Conservation (phyloP, 1,140 invertebrate genomes). For the Panagrolaimus sp. region DNA sequence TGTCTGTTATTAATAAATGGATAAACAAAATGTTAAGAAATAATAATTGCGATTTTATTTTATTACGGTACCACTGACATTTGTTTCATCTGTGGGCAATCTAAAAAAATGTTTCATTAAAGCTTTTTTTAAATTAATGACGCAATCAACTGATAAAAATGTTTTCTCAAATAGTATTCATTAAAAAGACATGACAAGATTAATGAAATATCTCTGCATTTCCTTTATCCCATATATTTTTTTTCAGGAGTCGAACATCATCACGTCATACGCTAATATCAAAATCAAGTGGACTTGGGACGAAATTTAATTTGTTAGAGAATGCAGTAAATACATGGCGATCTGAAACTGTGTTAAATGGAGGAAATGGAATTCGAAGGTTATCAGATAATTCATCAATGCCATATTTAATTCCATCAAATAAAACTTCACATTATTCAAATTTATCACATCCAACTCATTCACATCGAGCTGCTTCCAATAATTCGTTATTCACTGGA, state of each 20-base stretch:
- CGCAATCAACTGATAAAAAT: too few species aligned
- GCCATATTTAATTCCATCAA: background rate
- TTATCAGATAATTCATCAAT: background rate
- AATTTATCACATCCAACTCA: background rate
- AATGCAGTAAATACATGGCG: slow-evolving; percentile 17
- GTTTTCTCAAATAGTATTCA: background rate
- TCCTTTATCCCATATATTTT: too few species aligned
- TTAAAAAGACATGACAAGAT: background rate
- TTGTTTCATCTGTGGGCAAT: too few species aligned
- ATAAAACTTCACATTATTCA: background rate
- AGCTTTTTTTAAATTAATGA: too few species aligned
- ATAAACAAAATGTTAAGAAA: too few species aligned
- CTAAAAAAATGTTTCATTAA: too few species aligned
- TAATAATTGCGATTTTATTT: too few species aligned
- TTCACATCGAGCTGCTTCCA: background rate
- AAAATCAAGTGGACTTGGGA: slow-evolving; percentile 1
- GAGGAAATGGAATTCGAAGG: background rate
- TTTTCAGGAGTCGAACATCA: slow-evolving; percentile 9
- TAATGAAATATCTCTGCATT: background rate
- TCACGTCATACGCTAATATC: background rate
- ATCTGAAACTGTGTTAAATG: slow-evolving; percentile 15
- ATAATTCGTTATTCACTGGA: background rate
- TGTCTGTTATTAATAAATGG: too few species aligned
- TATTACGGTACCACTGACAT: too few species aligned
- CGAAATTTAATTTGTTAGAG: slow-evolving; percentile 12